Percentiles rank a stretch among this genome's conserved stretches.
Conservation (phyloP, 2,113 vertebrate species). For the Colinus virginianus region DNA sequence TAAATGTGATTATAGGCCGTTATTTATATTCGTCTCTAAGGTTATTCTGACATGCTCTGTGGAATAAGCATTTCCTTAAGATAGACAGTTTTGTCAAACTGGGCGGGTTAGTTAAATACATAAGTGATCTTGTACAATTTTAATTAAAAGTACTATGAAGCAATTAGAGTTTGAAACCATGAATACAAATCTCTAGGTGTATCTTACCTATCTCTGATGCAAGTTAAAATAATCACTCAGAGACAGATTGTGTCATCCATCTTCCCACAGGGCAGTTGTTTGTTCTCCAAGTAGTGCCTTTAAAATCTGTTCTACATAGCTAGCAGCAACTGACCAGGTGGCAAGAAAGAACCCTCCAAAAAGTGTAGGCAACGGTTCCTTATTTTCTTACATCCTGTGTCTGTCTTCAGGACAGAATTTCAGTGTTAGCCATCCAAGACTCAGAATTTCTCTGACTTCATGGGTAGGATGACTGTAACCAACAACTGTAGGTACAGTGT, state of each 20-base stretch:
- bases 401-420: background rate
- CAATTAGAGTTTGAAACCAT: background rate
- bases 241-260: background rate
- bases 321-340: background rate
- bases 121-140: background rate
- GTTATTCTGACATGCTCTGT: background rate
- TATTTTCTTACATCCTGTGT: background rate
- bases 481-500: background rate
- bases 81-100: background rate
- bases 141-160: background rate
- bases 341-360: background rate
- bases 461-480: background rate
- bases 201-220: background rate
- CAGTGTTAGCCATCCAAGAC: background rate
- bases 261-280: background rate
- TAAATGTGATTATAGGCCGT: background rate
- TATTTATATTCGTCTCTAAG: background rate
- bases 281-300: background rate
- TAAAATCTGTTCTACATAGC: background rate
- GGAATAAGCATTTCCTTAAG: background rate
- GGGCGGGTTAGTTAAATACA: background rate
- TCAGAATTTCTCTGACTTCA: slow-evolving; percentile 54
- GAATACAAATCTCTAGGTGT: background rate
- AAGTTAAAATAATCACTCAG: background rate
- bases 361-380: background rate